These are phyloP conservation scores for Steromphala cineraria DNA, from an alignment of 2,888 invertebrate genomes.

Conservation along the genomic window DNA sequence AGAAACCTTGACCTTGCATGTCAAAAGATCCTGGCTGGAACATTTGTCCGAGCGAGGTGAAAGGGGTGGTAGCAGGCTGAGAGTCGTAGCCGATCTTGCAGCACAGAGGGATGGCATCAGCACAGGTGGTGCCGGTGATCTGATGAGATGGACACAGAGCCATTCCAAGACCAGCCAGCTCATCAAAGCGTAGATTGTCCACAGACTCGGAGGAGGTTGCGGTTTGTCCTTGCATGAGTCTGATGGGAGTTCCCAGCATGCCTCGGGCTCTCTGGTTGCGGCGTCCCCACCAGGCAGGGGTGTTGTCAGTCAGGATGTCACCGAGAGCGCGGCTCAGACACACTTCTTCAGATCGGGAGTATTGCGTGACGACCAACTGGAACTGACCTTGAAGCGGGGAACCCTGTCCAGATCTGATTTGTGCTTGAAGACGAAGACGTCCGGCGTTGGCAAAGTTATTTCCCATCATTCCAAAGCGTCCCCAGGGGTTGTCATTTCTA, in stretches of 20 bases:
- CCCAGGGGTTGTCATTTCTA: neutral
- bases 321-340: conserved; percentile 16
- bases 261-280: neutral
- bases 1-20: too few species aligned
- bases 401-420: neutral
- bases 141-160: conserved; percentile 15
- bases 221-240: conserved; percentile 7
- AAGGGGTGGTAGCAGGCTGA: neutral
- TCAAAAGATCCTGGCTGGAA: too few species aligned
- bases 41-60: neutral
- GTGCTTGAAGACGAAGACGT: neutral
- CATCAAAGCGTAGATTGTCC: neutral
- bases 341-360: conserved; percentile 14
- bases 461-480: neutral
- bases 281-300: conserved; percentile 3
- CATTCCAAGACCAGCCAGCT: conserved; percentile 10
- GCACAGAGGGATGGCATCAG: conserved; percentile 14
- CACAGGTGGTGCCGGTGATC: neutral
- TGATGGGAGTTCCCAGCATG: neutral
- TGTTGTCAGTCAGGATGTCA: conserved; percentile 1
- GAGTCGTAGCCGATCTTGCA: conserved; percentile 18
- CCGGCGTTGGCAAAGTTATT: neutral
- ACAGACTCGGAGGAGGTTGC: neutral
- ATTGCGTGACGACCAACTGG: conserved; percentile 18
- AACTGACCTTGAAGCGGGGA: conserved; percentile 13